Base-by-base conservation (phyloP, 2,113 vertebrate species). In the Laticauda laticaudata region DNA sequence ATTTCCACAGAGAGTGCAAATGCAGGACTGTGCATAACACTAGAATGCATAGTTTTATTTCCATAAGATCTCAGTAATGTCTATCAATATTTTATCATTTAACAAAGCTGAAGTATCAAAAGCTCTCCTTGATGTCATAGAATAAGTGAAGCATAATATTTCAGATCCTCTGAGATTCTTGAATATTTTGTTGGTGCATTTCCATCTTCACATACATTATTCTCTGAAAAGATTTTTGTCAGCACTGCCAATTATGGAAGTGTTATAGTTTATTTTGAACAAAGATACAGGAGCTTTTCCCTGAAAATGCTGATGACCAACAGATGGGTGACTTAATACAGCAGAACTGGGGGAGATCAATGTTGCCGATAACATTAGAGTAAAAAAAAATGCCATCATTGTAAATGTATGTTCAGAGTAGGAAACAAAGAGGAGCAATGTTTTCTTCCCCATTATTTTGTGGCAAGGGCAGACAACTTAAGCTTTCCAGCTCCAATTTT, bases 51-150 rank as follows among this genome's bases (percentile, higher is more conserved):
- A 87, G 75, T 90, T 90, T 88, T 81, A 86, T 48, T 87, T 92
- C 69, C 48, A 20, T 90, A 94, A 54, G 48, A 51, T 61, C 87
- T 85, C 55, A 45, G 20, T 61, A 90, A 90, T 48, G 53, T 85
- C 56, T 90, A 90, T 90, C 29, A 89, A 93, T 93, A 81, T 34
- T 90, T 93, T 90, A 87, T 39, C 91, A 90, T 81, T 90, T 92
- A 56, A 90, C 56, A 94, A 92, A 53, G n/a, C 61, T 48, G 93
- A 94, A 69, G 39, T 57, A 29, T 64, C 75, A 92, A 26, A 54
- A 89, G 59, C 11, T 43, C 7, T 69, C 51, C 39, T 87, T 89
- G 69, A 69, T 75, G 88, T 92, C 81, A 87, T 7, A 45, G 75
- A 87, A 59, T 53, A 86, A 92, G 59, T 26, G 29, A 39, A 23